Evolutionary conservation across 1,140 invertebrate genomes (phyloP).

Genomic region (Phocides pigmalion): DNA sequence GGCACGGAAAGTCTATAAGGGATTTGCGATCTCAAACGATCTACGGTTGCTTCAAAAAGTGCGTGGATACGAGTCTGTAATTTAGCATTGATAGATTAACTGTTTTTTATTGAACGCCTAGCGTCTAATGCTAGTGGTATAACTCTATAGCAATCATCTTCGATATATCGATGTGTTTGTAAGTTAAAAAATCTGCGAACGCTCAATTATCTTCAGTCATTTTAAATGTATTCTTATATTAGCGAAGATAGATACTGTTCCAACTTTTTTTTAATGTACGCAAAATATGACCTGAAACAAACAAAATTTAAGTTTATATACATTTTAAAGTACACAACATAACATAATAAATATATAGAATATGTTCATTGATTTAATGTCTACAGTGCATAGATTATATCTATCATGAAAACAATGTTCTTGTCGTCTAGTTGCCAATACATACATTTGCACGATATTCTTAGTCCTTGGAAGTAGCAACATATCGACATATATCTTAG

Average conservation of each 20-base stretch:
- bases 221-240: conserved; percentile 34
- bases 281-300: conserved; percentile 45
- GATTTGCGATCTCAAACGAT: conserved; percentile 64
- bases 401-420: too few species aligned
- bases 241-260: conserved; percentile 19
- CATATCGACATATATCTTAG: too few species aligned
- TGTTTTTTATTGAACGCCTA: conserved; percentile 52
- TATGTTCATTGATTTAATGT: too few species aligned
- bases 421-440: too few species aligned
- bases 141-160: conserved; percentile 43
- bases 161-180: conserved; percentile 17
- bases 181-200: conserved; percentile 1
- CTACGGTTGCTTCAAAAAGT: conserved; percentile 94
- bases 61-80: conserved; percentile 93
- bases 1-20: conserved; percentile 51
- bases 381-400: too few species aligned
- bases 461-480: too few species aligned
- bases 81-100: conserved; percentile 88
- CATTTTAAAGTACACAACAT: too few species aligned
- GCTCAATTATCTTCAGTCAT: conserved; percentile 75
- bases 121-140: conserved; percentile 50
- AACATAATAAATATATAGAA: too few species aligned
- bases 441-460: too few species aligned
- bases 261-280: conserved; percentile 16
- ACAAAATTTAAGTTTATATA: conserved; percentile 9